Base-by-base conservation (phyloP, 1,140 invertebrate genomes). In the Heliconius nattereri region DNA sequence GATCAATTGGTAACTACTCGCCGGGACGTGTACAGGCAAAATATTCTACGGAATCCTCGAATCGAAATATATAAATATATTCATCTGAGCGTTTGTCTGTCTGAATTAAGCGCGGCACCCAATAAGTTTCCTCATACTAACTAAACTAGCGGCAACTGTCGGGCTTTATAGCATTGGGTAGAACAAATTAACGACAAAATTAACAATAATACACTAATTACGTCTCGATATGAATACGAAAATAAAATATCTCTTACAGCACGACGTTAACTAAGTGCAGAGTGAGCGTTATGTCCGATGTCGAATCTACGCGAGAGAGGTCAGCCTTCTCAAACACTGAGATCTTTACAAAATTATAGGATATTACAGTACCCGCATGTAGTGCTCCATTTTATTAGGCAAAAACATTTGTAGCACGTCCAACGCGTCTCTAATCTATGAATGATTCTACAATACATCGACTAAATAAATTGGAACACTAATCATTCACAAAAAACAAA, bases 201-300 rank as follows among this genome's bases (percentile, higher is more conserved):
- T 89, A 93, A 93, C 90, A 94, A 88, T 93, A 92, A 91, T 89
- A 93, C 91, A 94, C 93, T 94, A 93, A 94, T 90, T 93, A 94
- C 90, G 87, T 90, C 85, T 91, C 87, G 85, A 93, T 91, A 94
- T 91, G 86, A 93, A 91, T 90, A 91, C 85, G 84, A 91, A 92
- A 90, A 91, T 86, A 92, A 92, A 89, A 91, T 89, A 87, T 88
- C 84, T 88, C 87, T 90, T 91, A 93, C 92, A 93, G 90, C 91
- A 94, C 91, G 92, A 94, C 91, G 92, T 91, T 90, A 87, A 94
- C 92, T 93, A 94, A 90, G 93, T 94, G 93, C 93, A 94, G 83
- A 91, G 92, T 92, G 93, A 93, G 91, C 83, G 81, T 85, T 52
- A 76, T 83, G 88, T 89, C 92, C 91, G 78, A 90, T 83, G 91